These are phyloP conservation scores for Zophobas atratus DNA, from an alignment of 1,140 invertebrate species.

Conservation along the genomic window DNA sequence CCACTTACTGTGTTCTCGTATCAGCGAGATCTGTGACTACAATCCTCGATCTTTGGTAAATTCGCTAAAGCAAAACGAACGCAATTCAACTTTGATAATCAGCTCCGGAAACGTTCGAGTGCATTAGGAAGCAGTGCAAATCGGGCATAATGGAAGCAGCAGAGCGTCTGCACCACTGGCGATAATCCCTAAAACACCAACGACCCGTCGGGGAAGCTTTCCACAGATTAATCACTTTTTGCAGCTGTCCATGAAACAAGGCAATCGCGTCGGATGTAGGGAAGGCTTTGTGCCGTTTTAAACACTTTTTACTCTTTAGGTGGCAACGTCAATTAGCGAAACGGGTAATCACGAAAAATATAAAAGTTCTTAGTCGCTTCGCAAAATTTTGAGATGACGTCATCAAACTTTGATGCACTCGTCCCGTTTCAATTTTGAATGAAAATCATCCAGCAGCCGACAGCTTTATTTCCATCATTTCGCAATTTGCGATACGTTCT, in stretches of 20 bases:
- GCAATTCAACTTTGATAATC: conserved; percentile 28
- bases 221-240: conserved; percentile 58
- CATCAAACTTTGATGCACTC: neutral
- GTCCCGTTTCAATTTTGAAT: neutral
- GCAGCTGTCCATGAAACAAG: conserved; percentile 27
- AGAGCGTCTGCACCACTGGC: conserved; percentile 49
- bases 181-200: conserved; percentile 53
- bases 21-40: neutral
- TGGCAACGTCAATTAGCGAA: too few species aligned
- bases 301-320: neutral
- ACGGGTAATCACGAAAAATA: too few species aligned
- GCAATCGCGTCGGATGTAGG: conserved; percentile 20
- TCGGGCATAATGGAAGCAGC: conserved; percentile 55
- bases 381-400: too few species aligned
- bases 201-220: conserved; percentile 55
- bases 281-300: neutral
- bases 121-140: conserved; percentile 55
- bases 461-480: conserved; percentile 10
- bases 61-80: conserved; percentile 15
- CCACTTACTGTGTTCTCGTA: neutral
- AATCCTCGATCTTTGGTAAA: conserved; percentile 25
- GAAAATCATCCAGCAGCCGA: neutral
- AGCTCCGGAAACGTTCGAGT: conserved; percentile 50
- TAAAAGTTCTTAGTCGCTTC: too few species aligned
- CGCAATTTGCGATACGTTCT: conserved; percentile 13